phyloP scores from a whole-genome alignment of 2,113 vertebrate species.

The Phalacrocorax aristotelis region DNA sequence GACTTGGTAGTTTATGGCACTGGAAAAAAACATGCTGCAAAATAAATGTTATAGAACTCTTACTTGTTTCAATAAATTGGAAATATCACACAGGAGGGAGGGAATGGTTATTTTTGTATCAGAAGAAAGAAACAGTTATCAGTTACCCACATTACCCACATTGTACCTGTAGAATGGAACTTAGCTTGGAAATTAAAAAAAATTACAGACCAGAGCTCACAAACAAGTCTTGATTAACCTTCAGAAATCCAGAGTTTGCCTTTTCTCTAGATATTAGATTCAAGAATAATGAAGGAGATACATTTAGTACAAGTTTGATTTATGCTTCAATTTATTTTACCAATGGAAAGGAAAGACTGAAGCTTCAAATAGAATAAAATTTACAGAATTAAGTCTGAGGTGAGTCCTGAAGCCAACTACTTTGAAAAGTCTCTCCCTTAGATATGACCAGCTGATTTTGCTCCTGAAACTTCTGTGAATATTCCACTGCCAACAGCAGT shows the following conservation, averaged over 20 bases:
- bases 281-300: background rate
- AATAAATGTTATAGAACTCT: background rate
- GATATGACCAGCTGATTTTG: background rate
- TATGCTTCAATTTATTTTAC: conserved; percentile 31
- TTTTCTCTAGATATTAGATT: background rate
- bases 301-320: background rate
- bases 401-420: background rate
- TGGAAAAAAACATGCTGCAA: background rate
- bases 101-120: background rate
- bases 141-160: background rate
- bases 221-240: conserved; percentile 8
- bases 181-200: background rate
- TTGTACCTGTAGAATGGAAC: background rate
- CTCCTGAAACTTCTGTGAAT: background rate
- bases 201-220: background rate
- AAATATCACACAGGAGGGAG: background rate
- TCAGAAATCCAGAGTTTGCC: background rate
- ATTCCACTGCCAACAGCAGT: background rate
- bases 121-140: background rate
- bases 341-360: background rate
- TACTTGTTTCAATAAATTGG: background rate
- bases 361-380: background rate
- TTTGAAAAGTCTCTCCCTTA: background rate
- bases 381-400: background rate
- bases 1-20: background rate